These are phyloP conservation scores for Drosophila varians DNA, from an alignment of 1,140 invertebrate species.

Conservation along the genomic window DNA sequence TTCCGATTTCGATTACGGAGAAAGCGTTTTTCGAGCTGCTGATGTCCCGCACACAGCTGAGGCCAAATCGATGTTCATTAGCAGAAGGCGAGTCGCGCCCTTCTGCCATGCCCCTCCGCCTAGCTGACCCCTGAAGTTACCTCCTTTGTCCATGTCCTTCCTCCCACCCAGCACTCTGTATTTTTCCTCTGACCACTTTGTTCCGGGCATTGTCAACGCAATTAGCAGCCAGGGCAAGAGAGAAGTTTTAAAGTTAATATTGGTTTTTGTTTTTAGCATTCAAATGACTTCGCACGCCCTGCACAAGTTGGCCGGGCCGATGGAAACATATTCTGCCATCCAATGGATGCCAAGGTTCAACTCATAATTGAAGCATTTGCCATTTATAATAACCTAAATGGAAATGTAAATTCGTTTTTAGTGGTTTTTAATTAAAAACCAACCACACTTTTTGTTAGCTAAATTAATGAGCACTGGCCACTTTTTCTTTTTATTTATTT, in stretches of 20 bases:
- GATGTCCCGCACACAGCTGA: slow-evolving; percentile 34
- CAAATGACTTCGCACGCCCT: slow-evolving; percentile 47
- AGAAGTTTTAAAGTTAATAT: slow-evolving; percentile 69
- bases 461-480: slow-evolving; percentile 45
- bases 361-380: slow-evolving; percentile 32
- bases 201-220: slow-evolving; percentile 68
- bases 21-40: slow-evolving; percentile 44
- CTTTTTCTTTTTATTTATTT: neutral
- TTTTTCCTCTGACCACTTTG: slow-evolving; percentile 37
- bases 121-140: neutral
- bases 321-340: slow-evolving; percentile 36
- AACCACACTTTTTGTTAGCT: slow-evolving; percentile 55
- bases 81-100: slow-evolving; percentile 48
- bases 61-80: slow-evolving; percentile 79
- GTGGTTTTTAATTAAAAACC: slow-evolving; percentile 65
- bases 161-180: slow-evolving; percentile 9
- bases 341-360: slow-evolving; percentile 14
- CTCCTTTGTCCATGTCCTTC: neutral
- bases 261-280: slow-evolving; percentile 56
- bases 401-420: slow-evolving; percentile 29
- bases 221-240: slow-evolving; percentile 53
- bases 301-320: slow-evolving; percentile 8
- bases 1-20: slow-evolving; percentile 77
- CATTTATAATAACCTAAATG: slow-evolving; percentile 37
- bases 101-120: neutral